phyloP scores from a whole-genome alignment of 2,113 vertebrate species.

The Engystomops pustulosus region DNA sequence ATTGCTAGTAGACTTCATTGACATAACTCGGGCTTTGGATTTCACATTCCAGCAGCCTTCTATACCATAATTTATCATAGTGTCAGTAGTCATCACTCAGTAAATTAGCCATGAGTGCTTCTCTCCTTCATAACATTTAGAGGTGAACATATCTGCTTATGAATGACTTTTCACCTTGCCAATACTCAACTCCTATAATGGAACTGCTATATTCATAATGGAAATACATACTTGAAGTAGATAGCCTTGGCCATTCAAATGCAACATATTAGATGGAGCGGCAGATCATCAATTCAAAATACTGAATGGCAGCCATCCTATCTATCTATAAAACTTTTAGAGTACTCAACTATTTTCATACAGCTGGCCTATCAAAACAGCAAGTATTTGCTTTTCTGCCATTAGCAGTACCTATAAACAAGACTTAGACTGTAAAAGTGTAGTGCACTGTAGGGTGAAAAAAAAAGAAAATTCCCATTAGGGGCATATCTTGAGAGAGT shows the following conservation, averaged over 20 bases:
- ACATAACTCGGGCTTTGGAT: constrained; percentile 72
- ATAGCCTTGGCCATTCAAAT: background rate
- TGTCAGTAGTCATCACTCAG: constrained; percentile 76
- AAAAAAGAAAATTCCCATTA: too few species aligned
- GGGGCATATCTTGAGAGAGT: too few species aligned
- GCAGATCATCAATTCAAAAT: background rate
- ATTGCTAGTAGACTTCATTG: constrained; percentile 65
- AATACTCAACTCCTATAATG: background rate
- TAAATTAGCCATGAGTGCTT: constrained; percentile 79
- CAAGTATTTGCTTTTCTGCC: too few species aligned
- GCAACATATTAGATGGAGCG: background rate
- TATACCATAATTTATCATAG: constrained; percentile 73
- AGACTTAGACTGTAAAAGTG: too few species aligned
- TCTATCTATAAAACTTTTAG: background rate
- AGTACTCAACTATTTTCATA: too few species aligned
- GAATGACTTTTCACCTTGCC: constrained; percentile 18
- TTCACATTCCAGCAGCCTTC: constrained; percentile 68
- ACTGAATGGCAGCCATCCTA: too few species aligned
- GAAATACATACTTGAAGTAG: background rate
- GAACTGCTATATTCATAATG: background rate
- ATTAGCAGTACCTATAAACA: too few species aligned
- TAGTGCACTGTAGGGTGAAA: too few species aligned
- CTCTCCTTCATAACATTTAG: constrained; percentile 54
- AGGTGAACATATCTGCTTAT: constrained; percentile 53
- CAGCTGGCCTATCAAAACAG: too few species aligned